Evolutionary conservation across 2,797 vertebrate species (phyloP).

Genomic region (Rhynchotus rufescens): DNA sequence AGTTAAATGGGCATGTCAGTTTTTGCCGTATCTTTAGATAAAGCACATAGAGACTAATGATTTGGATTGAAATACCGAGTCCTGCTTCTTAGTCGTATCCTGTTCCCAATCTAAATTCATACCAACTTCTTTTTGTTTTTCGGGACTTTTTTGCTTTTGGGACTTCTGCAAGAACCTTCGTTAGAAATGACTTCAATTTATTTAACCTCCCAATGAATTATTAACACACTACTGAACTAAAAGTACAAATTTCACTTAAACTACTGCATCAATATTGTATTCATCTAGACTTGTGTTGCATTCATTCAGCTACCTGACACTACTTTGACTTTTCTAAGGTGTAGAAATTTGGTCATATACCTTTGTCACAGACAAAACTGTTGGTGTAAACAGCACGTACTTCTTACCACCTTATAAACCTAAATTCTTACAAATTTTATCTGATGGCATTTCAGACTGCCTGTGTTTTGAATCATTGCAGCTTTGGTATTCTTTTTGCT

Average conservation of each 20-base stretch:
- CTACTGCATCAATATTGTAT: not conserved
- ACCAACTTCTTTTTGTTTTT: not conserved
- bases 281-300: not conserved
- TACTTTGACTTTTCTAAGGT: too few relatives aligned
- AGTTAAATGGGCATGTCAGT: not conserved
- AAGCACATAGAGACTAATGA: not conserved
- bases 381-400: not conserved
- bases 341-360: too few relatives aligned
- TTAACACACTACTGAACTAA: not conserved
- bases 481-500: slow-evolving; percentile 9
- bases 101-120: not conserved
- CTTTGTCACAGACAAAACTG: not conserved
- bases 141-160: not conserved
- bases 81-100: not conserved
- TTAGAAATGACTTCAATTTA: not conserved
- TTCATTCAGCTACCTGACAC: not conserved
- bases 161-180: not conserved
- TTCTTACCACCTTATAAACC: not conserved
- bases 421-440: not conserved
- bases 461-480: not conserved
- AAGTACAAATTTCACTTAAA: not conserved
- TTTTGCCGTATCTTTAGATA: not conserved
- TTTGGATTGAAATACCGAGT: not conserved
- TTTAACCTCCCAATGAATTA: not conserved
- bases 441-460: not conserved